Percentiles rank a stretch among this genome's conserved stretches.
phyloP scores from a whole-genome alignment of 1,140 invertebrate genomes.

The Homalodisca vitripennis region DNA sequence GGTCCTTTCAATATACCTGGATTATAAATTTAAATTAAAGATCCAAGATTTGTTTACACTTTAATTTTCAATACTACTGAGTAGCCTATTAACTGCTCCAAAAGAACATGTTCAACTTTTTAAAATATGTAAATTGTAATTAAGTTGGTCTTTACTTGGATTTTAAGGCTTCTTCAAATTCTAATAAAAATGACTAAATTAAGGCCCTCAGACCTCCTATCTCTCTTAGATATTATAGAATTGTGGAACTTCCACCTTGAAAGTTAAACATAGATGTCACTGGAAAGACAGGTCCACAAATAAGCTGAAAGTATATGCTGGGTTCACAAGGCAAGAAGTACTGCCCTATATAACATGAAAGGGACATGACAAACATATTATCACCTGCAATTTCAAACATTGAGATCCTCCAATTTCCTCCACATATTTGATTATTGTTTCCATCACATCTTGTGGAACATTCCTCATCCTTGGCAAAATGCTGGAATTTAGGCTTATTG shows the following conservation, averaged over 20 bases:
- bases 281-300: neutral
- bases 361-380: neutral
- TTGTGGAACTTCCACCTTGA: neutral
- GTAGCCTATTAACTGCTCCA: no score
- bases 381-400: slow-evolving; percentile 31
- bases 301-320: neutral
- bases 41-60: no score
- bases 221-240: no score
- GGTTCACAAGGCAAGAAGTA: neutral
- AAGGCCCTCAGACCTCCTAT: no score
- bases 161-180: no score
- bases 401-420: slow-evolving; percentile 37
- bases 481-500: slow-evolving; percentile 8
- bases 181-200: no score
- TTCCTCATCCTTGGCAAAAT: slow-evolving; percentile 35
- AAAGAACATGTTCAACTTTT: no score
- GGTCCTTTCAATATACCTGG: no score
- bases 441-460: slow-evolving; percentile 36
- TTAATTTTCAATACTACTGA: no score
- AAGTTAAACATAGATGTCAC: neutral
- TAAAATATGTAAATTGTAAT: no score
- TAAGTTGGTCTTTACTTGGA: no score
- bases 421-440: slow-evolving; percentile 36
- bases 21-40: no score
- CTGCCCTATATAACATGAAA: neutral